Percentiles rank a stretch among this genome's conserved stretches.
These are phyloP conservation scores for Holothuria leucospilota DNA, from an alignment of 53 echinoderm and acorn worm species.

Conservation along the genomic window DNA sequence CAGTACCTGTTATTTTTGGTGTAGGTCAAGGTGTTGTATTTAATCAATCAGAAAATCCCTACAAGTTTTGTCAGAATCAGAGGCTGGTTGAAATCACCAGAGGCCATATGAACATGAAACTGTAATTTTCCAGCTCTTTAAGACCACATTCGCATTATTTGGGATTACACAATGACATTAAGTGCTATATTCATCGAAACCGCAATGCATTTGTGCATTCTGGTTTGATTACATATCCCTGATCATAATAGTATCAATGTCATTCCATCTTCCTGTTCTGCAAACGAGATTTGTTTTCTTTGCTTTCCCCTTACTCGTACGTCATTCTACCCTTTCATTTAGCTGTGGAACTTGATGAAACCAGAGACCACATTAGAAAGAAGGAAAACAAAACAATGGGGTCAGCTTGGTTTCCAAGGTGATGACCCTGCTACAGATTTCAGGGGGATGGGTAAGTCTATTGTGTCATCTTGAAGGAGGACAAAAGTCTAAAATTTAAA, in stretches of 20 bases:
- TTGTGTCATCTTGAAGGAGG: neutral
- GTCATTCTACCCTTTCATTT: neutral
- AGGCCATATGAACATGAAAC: no score
- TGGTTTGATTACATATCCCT: neutral
- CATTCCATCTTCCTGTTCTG: neutral
- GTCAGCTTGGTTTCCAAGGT: conserved; percentile 94
- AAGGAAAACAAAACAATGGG: conserved; percentile 87
- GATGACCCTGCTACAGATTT: conserved; percentile 97
- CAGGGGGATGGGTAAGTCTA: conserved; percentile 94
- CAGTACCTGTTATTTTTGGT: no score
- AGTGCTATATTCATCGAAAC: no score
- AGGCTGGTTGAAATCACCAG: no score
- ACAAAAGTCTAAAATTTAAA: no score
- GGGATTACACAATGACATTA: no score
- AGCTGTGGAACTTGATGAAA: conserved; percentile 88
- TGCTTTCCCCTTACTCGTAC: neutral
- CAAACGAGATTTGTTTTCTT: neutral
- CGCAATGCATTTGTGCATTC: no score
- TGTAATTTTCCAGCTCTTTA: no score
- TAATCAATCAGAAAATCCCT: no score
- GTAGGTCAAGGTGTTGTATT: no score
- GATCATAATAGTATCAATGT: neutral
- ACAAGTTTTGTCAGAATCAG: no score
- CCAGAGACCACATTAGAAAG: conserved; percentile 78
- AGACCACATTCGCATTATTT: no score